Base-by-base conservation (phyloP, 1,140 invertebrate genomes). In the Mycetomoellerius zeteki region DNA sequence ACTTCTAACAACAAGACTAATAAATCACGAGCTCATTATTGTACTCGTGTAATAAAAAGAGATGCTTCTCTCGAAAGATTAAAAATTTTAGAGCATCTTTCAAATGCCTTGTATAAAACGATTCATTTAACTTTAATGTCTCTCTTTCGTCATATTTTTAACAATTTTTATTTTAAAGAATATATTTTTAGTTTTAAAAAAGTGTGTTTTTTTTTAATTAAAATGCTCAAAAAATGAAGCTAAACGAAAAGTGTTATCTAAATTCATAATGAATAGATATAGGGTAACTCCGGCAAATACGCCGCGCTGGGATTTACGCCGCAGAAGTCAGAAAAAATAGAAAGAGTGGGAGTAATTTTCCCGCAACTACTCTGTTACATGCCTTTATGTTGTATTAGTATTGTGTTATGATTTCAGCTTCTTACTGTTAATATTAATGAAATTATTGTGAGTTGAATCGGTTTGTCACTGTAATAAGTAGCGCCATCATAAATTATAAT, bases 1-100 rank as follows among this genome's bases (percentile, higher is more conserved):
- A 62, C 6, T 65, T 65, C 24, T 78, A 30, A 78, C 58, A 77
- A 75, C 5, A 37, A 19, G 16, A 62, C 10, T 56, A 56, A 73
- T 75, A 60, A 75, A 37, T 27, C 24, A 21, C 21, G 21, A 5
- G 58, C 60, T 24, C 37, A 50, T 47, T 64, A 64, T 21, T 21
- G 10, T 2, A 16, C 8, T 2, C 12, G 43, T 10, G 8, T 3
- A 58, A 58, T 50, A 24, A 16, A 33, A 33, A 75, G 27, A 21
- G 3, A 24, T 16, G 24, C 37, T 24, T 60, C 16, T 8, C 65
- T 24, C 37, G 37, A 14, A 37, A 14, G 24, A 6, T 10, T 21
- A 0, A 37, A 58, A 37, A 37, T 58, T 58, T 33, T 1, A 19
- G 10, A 7, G 7, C 7, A 37, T 7, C 33, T 37, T 37, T 8